Percentiles rank a stretch among this genome's conserved stretches.
Conservation (phyloP, 2,888 invertebrate species). For the Xestia c-nigrum region DNA sequence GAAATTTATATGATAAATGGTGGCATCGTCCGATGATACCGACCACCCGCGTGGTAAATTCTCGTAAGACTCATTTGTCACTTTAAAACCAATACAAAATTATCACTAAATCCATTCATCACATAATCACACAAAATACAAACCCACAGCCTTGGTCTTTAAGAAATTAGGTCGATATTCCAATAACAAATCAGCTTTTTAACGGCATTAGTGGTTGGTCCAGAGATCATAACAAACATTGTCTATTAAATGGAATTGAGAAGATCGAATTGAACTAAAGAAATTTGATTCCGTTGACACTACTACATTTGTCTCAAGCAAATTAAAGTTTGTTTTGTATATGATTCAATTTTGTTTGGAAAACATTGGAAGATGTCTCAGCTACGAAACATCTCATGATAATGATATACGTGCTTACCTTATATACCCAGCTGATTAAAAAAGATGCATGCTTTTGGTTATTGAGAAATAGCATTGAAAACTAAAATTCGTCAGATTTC, state of each 20-base stretch:
- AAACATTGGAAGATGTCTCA: neutral
- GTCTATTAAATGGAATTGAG: conserved; percentile 57
- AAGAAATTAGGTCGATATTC: conserved; percentile 41
- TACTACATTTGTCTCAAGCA: conserved; percentile 27
- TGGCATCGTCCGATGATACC: conserved; percentile 70
- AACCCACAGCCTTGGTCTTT: conserved; percentile 28
- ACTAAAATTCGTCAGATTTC: neutral
- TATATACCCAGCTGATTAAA: neutral
- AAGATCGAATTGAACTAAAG: conserved; percentile 51
- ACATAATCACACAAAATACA: neutral
- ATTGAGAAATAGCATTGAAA: neutral
- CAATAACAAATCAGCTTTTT: neutral
- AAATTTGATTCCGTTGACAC: conserved; percentile 57
- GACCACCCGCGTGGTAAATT: conserved; percentile 81
- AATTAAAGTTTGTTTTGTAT: conserved; percentile 24
- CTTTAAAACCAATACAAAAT: conserved; percentile 65
- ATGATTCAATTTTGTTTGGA: conserved; percentile 28
- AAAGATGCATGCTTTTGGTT: neutral
- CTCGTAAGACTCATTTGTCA: conserved; percentile 83
- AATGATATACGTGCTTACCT: neutral
- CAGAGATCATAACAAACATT: conserved; percentile 58
- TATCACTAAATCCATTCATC: too few relatives aligned
- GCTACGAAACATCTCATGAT: neutral
- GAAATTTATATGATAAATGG: conserved; percentile 85
- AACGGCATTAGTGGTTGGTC: conserved; percentile 19